Base-by-base conservation (phyloP, 2,888 invertebrate genomes). In the Rhopalosiphum nymphaeae region DNA sequence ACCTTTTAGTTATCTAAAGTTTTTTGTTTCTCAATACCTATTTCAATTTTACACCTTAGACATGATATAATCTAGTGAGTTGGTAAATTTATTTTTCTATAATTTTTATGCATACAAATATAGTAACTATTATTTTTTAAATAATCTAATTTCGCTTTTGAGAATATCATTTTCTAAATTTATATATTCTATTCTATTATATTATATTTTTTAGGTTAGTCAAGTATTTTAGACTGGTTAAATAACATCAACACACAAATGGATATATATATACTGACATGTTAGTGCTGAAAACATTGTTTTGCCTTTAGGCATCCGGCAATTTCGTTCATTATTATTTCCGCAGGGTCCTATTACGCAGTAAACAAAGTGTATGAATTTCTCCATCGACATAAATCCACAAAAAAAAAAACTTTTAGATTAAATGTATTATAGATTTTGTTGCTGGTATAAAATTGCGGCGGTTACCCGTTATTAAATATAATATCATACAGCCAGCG, bases 341-440 rank as follows among this genome's bases (percentile, higher is more conserved):
- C 85, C 84, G 88, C 29, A 57, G 93, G 89, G 89, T 90, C 56
- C 56, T 89, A 93, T 90, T 93, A 93, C 44, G 89, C 57, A 11
- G 84, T 89, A 57, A 93, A 93, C 46, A 57, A 90, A 90, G 84
- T 85, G 46, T 29, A 57, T 57, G 49, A 36, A 89, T 89, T 90
- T 93, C 13, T 90, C 25, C 49, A 36, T 67, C 5, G n/a, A 44
- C 56, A 56, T 56, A 93, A 93, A 56, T 89, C 56, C 56, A 89
- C 93, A n/a, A 78, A 78, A 78, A 78, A n/a, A 78, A 78, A 78
- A 78, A 61, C 36, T 78, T 36, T 36, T 36, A 78, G 42, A 93
- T 88, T 89, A 93, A 93, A 93, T 3, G 67, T 36, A 87, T 87
- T 49, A 78, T 78, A 61, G 7, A 49, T 87, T 92, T 87, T 16